Percentiles rank a stretch among this genome's conserved stretches.
Evolutionary conservation across 2,888 invertebrate genomes (phyloP).

Genomic region (Oegoconia quadripuncta): DNA sequence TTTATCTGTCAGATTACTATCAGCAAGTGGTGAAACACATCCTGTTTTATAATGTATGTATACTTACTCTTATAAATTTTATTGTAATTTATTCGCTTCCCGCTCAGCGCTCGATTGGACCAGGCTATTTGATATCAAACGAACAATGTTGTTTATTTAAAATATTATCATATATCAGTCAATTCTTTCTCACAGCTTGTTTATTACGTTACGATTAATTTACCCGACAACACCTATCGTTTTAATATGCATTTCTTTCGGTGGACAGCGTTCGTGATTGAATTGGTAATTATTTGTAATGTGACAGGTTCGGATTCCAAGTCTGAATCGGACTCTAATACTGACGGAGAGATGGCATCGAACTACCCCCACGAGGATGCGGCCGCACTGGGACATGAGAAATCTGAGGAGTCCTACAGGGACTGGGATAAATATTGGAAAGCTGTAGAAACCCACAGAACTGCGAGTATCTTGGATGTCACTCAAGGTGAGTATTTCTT

Average conservation of each 20-base stretch:
- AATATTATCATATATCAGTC: conserved; percentile 1
- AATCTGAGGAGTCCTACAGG: conserved; percentile 56
- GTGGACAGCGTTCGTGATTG: background rate
- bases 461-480: conserved; percentile 42
- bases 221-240: background rate
- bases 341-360: conserved; percentile 48
- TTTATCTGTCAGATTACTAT: too few relatives aligned
- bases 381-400: conserved; percentile 46
- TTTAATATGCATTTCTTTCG: background rate
- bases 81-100: too few relatives aligned
- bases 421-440: conserved; percentile 63
- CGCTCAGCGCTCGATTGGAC: too few relatives aligned
- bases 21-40: too few relatives aligned
- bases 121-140: too few relatives aligned
- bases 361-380: conserved; percentile 54
- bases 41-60: too few relatives aligned
- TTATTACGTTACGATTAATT: background rate
- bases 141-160: too few relatives aligned
- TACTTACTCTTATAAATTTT: too few relatives aligned
- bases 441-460: conserved; percentile 32
- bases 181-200: background rate
- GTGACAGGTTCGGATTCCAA: conserved; percentile 43
- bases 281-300: background rate
- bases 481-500: conserved; percentile 45
- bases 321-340: conserved; percentile 54